These are phyloP conservation scores for Lagopus leucura DNA, from an alignment of 2,113 vertebrate species.

Conservation along the genomic window DNA sequence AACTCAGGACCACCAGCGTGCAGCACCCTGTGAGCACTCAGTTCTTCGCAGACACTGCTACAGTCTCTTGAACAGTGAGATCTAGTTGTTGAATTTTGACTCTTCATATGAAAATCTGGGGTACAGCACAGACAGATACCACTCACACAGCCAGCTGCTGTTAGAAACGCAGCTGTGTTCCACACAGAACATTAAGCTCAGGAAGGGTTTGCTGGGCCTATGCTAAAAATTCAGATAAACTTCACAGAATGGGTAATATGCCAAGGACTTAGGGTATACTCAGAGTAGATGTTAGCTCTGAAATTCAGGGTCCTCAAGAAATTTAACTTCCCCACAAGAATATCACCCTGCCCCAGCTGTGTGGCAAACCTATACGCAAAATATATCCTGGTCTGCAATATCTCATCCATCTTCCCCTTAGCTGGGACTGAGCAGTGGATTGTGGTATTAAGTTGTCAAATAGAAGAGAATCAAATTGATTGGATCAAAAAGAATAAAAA, in stretches of 20 bases:
- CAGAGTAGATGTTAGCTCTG: neutral
- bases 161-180: neutral
- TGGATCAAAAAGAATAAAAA: neutral
- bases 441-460: neutral
- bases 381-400: neutral
- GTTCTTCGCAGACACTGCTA: neutral
- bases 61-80: neutral
- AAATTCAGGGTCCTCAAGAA: neutral
- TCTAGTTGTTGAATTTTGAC: neutral
- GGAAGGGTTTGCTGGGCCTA: neutral
- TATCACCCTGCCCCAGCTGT: neutral
- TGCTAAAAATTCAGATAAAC: neutral
- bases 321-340: neutral
- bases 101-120: neutral
- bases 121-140: neutral
- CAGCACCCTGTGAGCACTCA: neutral
- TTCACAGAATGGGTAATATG: neutral
- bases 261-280: neutral
- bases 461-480: neutral
- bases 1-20: neutral
- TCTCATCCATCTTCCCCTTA: neutral
- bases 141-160: neutral
- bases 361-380: neutral
- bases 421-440: neutral
- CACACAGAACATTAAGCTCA: neutral